A percentile compares a stretch with the other conserved stretches of the same genome.
Conservation (phyloP, 2,113 vertebrate species). For the Mesitornis unicolor region DNA sequence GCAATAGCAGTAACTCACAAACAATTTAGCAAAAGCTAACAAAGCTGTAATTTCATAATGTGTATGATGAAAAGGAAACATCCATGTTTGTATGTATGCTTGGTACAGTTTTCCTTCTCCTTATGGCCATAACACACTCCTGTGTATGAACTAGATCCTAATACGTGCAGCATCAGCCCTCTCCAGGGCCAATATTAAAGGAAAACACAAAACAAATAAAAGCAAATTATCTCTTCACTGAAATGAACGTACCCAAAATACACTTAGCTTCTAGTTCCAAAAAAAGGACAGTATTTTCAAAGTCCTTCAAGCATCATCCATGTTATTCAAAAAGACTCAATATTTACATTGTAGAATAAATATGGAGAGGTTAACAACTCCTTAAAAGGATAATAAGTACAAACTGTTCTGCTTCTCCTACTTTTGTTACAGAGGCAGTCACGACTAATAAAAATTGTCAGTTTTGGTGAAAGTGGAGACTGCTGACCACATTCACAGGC, state of each 20-base stretch:
- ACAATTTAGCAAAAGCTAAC: background rate
- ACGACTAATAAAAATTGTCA: background rate
- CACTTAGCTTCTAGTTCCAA: background rate
- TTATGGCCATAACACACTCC: background rate
- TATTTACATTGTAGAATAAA: background rate
- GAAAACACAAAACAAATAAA: background rate
- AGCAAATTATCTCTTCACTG: background rate
- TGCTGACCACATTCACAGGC: background rate
- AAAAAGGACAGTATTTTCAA: background rate
- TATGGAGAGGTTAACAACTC: background rate
- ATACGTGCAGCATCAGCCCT: background rate
- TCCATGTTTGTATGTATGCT: fast-evolving
- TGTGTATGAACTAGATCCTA: fast-evolving
- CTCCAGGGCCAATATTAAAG: background rate
- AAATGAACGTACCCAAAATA: background rate
- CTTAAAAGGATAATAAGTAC: background rate
- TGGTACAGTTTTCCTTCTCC: background rate
- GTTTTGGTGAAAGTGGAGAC: background rate
- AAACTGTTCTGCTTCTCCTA: background rate
- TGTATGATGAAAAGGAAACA: background rate
- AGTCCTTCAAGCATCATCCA: background rate
- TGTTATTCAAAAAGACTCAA: background rate
- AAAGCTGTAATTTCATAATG: background rate
- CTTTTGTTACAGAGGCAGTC: background rate
- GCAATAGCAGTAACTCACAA: background rate